A percentile compares a stretch with the other conserved stretches of the same genome.
These are phyloP conservation scores for Petrosia ficiformis DNA, from an alignment of 37 sponge, comb jelly and placozoan species.

Conservation along the genomic window DNA sequence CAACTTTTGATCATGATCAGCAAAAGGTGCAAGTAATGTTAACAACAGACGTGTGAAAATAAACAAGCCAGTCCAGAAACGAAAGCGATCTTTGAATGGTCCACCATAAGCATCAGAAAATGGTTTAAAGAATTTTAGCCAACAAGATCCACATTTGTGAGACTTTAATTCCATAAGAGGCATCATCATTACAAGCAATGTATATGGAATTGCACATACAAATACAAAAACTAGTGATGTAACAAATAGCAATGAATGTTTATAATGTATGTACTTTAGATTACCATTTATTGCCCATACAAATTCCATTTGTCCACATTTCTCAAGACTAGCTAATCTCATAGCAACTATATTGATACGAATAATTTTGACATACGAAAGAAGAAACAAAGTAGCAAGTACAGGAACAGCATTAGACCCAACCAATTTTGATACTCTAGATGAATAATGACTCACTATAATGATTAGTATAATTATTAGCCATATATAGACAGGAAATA, in stretches of 20 bases:
- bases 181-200: neutral
- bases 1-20: neutral
- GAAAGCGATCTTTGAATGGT: neutral
- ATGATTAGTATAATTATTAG: neutral
- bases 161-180: neutral
- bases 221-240: neutral
- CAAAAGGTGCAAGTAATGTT: neutral
- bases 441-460: neutral
- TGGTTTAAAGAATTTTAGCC: neutral
- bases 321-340: neutral
- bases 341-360: neutral
- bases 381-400: neutral
- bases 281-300: constrained; percentile 1
- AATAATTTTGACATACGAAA: constrained; percentile 2
- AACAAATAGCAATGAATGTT: neutral
- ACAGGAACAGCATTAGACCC: constrained; percentile 1
- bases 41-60: neutral
- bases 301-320: neutral
- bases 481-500: constrained; percentile 10
- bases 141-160: neutral
- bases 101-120: neutral
- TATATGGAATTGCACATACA: neutral
- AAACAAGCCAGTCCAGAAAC: neutral
- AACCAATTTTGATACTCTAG: neutral
- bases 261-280: neutral